Evolutionary conservation across 1,140 invertebrate genomes (phyloP).

Genomic region (Anastrepha ludens): DNA sequence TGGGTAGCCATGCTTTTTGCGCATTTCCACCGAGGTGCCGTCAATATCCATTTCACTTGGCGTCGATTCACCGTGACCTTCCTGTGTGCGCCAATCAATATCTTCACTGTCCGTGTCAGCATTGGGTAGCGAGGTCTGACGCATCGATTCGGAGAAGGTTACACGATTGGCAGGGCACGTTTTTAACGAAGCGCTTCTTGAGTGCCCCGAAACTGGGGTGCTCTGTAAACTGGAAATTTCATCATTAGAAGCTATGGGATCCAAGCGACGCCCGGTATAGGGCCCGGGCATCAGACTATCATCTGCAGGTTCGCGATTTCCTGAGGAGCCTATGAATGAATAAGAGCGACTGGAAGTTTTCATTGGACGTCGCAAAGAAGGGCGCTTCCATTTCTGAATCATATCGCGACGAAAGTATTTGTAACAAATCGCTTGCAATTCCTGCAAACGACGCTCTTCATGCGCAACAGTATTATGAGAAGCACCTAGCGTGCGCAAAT

Average conservation of each 20-base stretch:
- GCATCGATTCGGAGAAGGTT: conserved; percentile 71
- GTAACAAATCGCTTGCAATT: conserved; percentile 93
- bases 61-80: conserved; percentile 60
- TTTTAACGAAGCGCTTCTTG: conserved; percentile 83
- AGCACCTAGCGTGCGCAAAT: conserved; percentile 90
- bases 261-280: conserved; percentile 65
- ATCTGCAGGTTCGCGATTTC: conserved; percentile 62
- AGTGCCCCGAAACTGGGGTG: conserved; percentile 82
- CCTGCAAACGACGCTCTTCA: conserved; percentile 91
- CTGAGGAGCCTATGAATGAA: conserved; percentile 64
- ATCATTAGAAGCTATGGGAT: conserved; percentile 72
- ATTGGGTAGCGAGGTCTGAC: conserved; percentile 82
- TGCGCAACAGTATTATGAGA: conserved; percentile 93
- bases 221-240: conserved; percentile 79
- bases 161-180: conserved; percentile 72
- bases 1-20: conserved; percentile 76
- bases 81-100: conserved; percentile 76
- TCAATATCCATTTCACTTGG: conserved; percentile 78
- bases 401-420: conserved; percentile 85
- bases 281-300: conserved; percentile 61
- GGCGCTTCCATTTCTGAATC: conserved; percentile 73
- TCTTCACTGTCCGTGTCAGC: conserved; percentile 82
- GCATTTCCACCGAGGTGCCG: conserved; percentile 79
- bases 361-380: conserved; percentile 67
- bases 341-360: conserved; percentile 70